These are phyloP conservation scores for Dexiosoma caninum DNA, from an alignment of 2,888 invertebrate genomes.

Conservation along the genomic window DNA sequence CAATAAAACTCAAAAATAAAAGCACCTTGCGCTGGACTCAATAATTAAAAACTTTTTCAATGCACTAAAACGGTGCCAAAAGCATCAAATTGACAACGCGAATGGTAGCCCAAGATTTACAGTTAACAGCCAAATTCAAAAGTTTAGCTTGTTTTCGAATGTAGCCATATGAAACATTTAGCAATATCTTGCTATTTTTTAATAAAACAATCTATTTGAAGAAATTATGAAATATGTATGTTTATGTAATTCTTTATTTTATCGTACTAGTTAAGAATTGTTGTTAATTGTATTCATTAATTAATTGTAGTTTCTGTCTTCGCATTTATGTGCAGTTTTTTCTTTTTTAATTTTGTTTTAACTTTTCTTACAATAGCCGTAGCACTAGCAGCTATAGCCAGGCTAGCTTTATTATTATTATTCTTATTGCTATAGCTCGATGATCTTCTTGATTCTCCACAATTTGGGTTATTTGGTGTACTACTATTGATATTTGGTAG, in stretches of 20 bases:
- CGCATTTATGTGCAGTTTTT: slow-evolving; percentile 55
- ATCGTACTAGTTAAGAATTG: neutral
- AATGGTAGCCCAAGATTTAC: too few species aligned
- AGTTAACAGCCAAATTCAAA: too few species aligned
- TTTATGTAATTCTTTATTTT: neutral
- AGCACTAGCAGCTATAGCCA: slow-evolving; percentile 77
- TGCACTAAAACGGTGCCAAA: too few species aligned
- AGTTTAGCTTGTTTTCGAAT: too few species aligned
- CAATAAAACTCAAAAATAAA: too few species aligned
- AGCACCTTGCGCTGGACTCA: too few species aligned
- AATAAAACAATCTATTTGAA: neutral
- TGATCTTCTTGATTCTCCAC: neutral
- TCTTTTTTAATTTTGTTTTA: slow-evolving; percentile 74
- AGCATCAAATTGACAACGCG: too few species aligned
- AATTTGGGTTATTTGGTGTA: slow-evolving; percentile 6
- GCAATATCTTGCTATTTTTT: too few species aligned
- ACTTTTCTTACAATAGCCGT: slow-evolving; percentile 76
- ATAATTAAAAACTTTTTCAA: too few species aligned
- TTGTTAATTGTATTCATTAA: slow-evolving; percentile 18
- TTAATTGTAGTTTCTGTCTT: slow-evolving; percentile 26
- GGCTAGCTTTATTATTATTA: slow-evolving; percentile 13
- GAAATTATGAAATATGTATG: too few species aligned
- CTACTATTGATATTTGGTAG: slow-evolving; percentile 5
- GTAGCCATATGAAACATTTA: too few species aligned
- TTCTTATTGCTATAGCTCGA: neutral